Evolutionary conservation across 2,797 vertebrate species (phyloP), one percentile per base, ranked within the genome.

Genomic region (Dicrostonyx torquatus): DNA sequence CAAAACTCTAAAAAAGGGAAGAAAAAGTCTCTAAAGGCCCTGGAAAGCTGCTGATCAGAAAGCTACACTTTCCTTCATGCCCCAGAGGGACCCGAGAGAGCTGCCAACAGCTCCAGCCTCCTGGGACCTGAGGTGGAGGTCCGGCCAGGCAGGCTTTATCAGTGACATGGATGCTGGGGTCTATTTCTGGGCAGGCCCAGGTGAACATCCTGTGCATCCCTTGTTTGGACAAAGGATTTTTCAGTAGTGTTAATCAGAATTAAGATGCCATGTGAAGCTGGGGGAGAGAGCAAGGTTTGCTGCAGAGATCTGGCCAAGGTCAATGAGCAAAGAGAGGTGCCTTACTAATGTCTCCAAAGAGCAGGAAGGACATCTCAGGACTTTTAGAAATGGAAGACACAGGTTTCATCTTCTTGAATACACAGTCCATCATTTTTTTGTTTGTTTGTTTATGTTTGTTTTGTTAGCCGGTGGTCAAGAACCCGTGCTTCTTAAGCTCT

Each of bases 41-140:
- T 89, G 80, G 37, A 92, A 95, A 95, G 62, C 18, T 89, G 75
- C 48, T 89, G 37, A 88, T 68, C 50, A 89, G 8, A 91, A 94
- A 95, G 82, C 82, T 53, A 48, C 12, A 95, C 58, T 68, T 95
- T 93, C 84, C 18, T 58, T 50, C 31, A 40, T 22, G 34, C 50
- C 73, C 73, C 24, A 4, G 20, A 77, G 73, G 62, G 37, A 64
- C 43, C 50, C 24, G 4, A 22, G 31, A 79, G 78, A 55, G 43
- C 86, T 58, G 60, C 64, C 40, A 62, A 17, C 10, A 15, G 24
- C 70, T 68, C 20, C 0, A 2, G 29, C 9, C 48, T 37, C 3
- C 53, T 20, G 15, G 26, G 66, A 53, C 34, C 68, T 26, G 11
- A 2, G 1, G 0, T 0, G 6, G 84, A 75, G 34, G 15, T 48